Percentiles rank a stretch among this genome's conserved stretches.
Evolutionary conservation across 2,888 invertebrate genomes (phyloP).

Genomic region (Vesta saturnalis): DNA sequence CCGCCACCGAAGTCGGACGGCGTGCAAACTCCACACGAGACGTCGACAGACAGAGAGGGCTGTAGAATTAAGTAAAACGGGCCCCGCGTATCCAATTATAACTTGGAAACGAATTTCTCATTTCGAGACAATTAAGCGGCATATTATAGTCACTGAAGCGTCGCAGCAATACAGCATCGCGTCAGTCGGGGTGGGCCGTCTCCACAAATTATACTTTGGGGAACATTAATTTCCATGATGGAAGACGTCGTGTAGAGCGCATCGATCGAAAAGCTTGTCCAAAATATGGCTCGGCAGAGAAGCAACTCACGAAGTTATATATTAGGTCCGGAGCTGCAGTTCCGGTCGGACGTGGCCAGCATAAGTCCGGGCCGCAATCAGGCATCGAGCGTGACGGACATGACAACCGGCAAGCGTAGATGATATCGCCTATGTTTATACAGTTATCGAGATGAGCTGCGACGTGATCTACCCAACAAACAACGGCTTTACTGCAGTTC

Average conservation of each 20-base stretch:
- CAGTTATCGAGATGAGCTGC: conserved; percentile 42
- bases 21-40: conserved; percentile 26
- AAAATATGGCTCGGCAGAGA: conserved; percentile 43
- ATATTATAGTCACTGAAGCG: conserved; percentile 65
- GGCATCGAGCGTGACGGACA: conserved; percentile 58
- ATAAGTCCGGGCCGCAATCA: conserved; percentile 59
- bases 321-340: conserved; percentile 53
- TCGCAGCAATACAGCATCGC: conserved; percentile 59
- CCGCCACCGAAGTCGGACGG: conserved; percentile 23
- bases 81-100: conserved; percentile 65
- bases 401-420: conserved; percentile 52
- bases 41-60: conserved; percentile 38
- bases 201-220: conserved; percentile 66
- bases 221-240: conserved; percentile 66
- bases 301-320: conserved; percentile 51
- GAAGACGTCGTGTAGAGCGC: conserved; percentile 52
- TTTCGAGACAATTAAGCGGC: conserved; percentile 67
- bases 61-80: conserved; percentile 46
- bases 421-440: conserved; percentile 46
- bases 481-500: conserved; percentile 30
- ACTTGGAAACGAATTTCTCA: conserved; percentile 68
- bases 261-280: conserved; percentile 41
- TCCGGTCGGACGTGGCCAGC: conserved; percentile 58
- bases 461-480: conserved; percentile 38
- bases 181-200: conserved; percentile 56